phyloP scores from a whole-genome alignment of 2,113 vertebrate genomes.

The Equus przewalskii region DNA sequence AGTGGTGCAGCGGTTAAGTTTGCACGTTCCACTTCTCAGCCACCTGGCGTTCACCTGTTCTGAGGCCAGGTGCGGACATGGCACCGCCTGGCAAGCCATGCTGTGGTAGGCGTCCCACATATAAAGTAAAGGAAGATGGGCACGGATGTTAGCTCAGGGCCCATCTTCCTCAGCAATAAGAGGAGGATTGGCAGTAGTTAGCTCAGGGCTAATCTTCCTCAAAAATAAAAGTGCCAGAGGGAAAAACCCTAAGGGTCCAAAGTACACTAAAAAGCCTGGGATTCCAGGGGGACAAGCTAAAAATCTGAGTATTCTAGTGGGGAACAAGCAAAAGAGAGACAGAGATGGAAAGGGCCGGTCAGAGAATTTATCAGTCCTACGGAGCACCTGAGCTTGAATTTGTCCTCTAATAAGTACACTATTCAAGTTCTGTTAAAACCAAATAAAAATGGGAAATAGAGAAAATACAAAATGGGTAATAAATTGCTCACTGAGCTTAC shows the following conservation, averaged over 20 bases:
- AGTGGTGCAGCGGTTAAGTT: too few species aligned
- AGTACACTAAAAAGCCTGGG: background rate
- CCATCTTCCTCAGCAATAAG: too few species aligned
- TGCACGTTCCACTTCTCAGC: too few species aligned
- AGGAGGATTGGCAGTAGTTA: too few species aligned
- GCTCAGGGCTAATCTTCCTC: too few species aligned
- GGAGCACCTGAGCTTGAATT: background rate
- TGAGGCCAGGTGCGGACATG: too few species aligned
- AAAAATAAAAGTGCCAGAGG: background rate
- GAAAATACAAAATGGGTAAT: background rate
- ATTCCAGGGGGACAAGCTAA: background rate
- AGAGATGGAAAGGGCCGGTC: background rate
- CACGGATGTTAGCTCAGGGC: too few species aligned
- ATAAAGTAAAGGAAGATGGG: too few species aligned
- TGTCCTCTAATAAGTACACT: background rate
- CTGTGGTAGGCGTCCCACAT: too few species aligned
- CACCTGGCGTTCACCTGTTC: too few species aligned
- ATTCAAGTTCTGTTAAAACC: background rate
- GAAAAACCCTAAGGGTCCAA: background rate
- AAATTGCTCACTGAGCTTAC: background rate
- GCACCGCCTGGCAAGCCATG: too few species aligned
- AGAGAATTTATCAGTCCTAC: background rate
- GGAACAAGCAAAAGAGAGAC: background rate
- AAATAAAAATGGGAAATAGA: slow-evolving; percentile 10
- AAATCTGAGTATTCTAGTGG: background rate